Base-by-base conservation (phyloP, 2,113 vertebrate species). In the Paramormyrops kingsleyae region DNA sequence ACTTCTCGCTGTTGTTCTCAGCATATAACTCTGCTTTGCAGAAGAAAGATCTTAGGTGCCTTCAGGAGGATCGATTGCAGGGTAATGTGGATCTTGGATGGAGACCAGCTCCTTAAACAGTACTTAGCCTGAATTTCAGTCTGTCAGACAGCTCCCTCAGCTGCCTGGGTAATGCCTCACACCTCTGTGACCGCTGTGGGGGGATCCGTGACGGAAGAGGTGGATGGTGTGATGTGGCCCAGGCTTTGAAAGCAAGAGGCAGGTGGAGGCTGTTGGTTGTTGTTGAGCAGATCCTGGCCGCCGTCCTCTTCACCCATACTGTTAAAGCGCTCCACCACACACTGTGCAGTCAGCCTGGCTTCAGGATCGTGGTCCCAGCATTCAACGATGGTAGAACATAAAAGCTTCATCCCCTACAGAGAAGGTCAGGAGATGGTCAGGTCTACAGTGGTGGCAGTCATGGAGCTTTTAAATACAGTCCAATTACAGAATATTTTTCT, bases 351-450 rank as follows among this genome's bases (percentile, higher is more conserved):
- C 89, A 98, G 96, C 1, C 97, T 95, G n/a, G 97, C 97, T 92
- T 98, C 97, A 0, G 97, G 97, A 94, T 98, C 97, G 0, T 98
- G 97, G 91, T 98, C 97, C 97, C 97, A 98, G 92, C 97, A 98
- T 94, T 98, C 97, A 0, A 94, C 95, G 92, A 98, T 95, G 88
- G 97, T 98, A 91, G 97, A 96, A 0, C 97, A 97, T 92, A 98
- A 95, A 24, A 97, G 90, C 1, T 94, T 94, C 97, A 98, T 97
- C 5, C 97, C 97, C 97, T 98, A 94, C 2, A 90, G 74, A 44
- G 59, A 77, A 35, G 62, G 62, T 70, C 62, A 84, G 80, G 8
- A 44, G n/a, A 50, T 31, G n/a, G 3, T 52, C 27, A 3, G 46
- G n/a, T 50, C 66, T 27, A 87, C 74, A 88, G 52, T n/a, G 70